Percentiles rank a stretch among this genome's conserved stretches.
phyloP scores from a whole-genome alignment of 2,888 invertebrate genomes.

The Latheticus oryzae region DNA sequence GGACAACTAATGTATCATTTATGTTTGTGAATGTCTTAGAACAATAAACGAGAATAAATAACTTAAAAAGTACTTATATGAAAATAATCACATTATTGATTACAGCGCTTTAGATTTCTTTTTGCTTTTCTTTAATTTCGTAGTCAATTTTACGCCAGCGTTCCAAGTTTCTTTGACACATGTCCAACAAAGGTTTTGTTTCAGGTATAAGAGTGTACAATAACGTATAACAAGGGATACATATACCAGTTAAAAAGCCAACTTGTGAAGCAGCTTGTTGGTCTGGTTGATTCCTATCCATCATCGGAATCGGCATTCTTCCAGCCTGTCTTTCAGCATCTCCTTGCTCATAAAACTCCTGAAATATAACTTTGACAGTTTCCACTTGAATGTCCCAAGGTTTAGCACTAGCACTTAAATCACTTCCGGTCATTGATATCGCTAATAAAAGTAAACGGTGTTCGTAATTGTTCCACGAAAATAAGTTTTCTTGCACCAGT shows the following conservation, averaged over 20 bases:
- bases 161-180: slow-evolving; percentile 73
- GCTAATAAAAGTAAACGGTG: slow-evolving; percentile 80
- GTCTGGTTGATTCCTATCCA: slow-evolving; percentile 73
- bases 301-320: slow-evolving; percentile 80
- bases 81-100: slow-evolving; percentile 7
- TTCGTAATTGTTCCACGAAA: slow-evolving; percentile 74
- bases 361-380: slow-evolving; percentile 83
- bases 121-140: slow-evolving; percentile 36
- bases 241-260: slow-evolving; percentile 83
- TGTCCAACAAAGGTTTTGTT: slow-evolving; percentile 76
- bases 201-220: slow-evolving; percentile 76
- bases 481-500: slow-evolving; percentile 68
- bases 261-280: slow-evolving; percentile 84
- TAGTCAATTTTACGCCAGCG: slow-evolving; percentile 70
- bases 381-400: slow-evolving; percentile 86
- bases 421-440: slow-evolving; percentile 86
- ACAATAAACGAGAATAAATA: too few species aligned
- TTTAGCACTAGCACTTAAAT: slow-evolving; percentile 85
- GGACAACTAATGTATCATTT: too few species aligned
- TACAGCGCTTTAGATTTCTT: background rate
- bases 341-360: slow-evolving; percentile 83
- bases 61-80: too few species aligned
- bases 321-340: slow-evolving; percentile 63
- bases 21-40: too few species aligned
- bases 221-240: slow-evolving; percentile 82